Conservation (phyloP, 2,797 vertebrate species). For the Manis pentadactyla region DNA sequence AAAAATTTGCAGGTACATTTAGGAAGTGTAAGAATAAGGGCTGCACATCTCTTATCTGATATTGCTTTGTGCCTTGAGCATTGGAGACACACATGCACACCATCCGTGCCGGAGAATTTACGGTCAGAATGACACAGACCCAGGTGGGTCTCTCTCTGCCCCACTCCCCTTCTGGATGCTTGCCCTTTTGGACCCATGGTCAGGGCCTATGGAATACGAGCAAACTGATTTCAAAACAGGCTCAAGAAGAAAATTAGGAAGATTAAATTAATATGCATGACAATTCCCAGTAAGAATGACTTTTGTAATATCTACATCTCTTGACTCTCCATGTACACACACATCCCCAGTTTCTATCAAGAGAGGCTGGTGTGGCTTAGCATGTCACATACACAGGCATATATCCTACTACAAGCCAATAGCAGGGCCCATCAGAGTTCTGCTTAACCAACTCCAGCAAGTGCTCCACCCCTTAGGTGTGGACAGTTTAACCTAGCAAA, state of each 20-base stretch:
- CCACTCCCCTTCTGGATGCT: background rate
- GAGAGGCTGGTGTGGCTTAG: background rate
- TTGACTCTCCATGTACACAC: background rate
- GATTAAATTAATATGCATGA: background rate
- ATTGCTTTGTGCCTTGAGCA: background rate
- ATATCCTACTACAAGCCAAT: background rate
- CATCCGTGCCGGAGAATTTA: background rate
- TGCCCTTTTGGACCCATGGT: background rate
- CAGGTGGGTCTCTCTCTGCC: background rate
- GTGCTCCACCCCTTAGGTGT: background rate
- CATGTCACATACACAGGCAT: background rate
- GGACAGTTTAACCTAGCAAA: background rate
- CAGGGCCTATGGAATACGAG: background rate
- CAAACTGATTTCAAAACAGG: background rate
- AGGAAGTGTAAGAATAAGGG: background rate
- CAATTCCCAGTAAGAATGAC: background rate
- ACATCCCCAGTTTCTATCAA: background rate
- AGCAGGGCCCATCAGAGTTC: background rate
- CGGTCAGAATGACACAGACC: background rate
- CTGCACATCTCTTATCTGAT: background rate
- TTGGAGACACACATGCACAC: background rate
- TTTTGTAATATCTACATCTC: background rate
- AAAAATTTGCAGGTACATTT: conserved; percentile 9
- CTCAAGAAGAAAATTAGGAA: background rate
- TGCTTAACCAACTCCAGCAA: background rate